Base-by-base conservation (phyloP, 2,113 vertebrate species). In the Tragelaphus scriptus region DNA sequence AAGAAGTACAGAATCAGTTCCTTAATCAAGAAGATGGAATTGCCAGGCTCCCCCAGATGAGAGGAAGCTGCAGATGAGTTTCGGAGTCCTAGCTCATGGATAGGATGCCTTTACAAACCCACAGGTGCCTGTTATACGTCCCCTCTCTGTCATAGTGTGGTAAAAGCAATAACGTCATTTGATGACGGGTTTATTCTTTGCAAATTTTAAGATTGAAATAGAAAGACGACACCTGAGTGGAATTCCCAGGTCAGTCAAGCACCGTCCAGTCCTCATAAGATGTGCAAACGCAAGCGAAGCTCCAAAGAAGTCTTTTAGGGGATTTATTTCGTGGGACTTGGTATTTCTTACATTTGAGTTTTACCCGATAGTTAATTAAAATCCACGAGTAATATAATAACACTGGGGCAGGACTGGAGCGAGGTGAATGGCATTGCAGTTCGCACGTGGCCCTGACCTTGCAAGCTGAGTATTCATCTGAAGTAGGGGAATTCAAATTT, bases 401-500 rank as follows among this genome's bases (percentile, higher is more conserved):
- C 95, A n/a, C 26, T 0, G 5, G 95, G 90, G 79, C 59, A 86
- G 79, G 89, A 55, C 63, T 5, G 25, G 1, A 96, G 89, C 1
- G 89, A 95, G 93, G 53, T 19, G 93, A 90, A 26, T 2, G 0
- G 97, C 21, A 77, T 90, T 63, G 16, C 32, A 9, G 97, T 55
- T 95, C 59, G 21, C 32, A 23, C 14, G 0, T 82, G 0, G 1
- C 6, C 88, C 98, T 98, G 98, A 98, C 98, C 98, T 99, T 97
- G 98, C 21, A 0, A 53, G 98, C 97, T 97, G 96, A 19, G 97
- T 86, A 85, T 98, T 98, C 97, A 98, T 98, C 55, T 94, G 97
- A 97, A 98, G 97, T 89, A 93, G 97, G 0, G 93, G 98, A 98
- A 99, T 99, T 99, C 99, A 99, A 99, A 98, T 98, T 98, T 98